A percentile compares a stretch with the other conserved stretches of the same genome.
phyloP scores from a whole-genome alignment of 2,113 vertebrate species.

The Hemibagrus wyckioides region DNA sequence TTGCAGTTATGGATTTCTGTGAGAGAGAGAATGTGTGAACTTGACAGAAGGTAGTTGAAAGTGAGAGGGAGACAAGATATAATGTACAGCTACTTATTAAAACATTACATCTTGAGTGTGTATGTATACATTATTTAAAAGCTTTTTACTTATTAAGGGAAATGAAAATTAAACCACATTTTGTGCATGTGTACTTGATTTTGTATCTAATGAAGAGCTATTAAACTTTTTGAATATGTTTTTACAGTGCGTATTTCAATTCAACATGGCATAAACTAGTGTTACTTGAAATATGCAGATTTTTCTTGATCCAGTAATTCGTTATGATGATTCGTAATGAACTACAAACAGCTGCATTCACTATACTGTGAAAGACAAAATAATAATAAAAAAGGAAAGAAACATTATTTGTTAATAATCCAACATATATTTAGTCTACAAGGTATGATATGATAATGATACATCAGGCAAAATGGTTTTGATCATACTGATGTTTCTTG shows the following conservation, averaged over 20 bases:
- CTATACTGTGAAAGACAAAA: not conserved
- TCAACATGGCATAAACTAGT: slow-evolving; percentile 21
- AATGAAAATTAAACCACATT: not conserved
- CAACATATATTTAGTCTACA: not conserved
- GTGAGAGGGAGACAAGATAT: slow-evolving; percentile 6
- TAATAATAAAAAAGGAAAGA: not conserved
- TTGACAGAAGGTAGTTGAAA: slow-evolving; percentile 17
- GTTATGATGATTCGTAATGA: slow-evolving; percentile 20
- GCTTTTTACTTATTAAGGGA: not conserved
- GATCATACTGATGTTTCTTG: not conserved
- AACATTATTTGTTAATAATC: not conserved
- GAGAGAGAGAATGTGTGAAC: slow-evolving; percentile 38
- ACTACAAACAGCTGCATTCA: slow-evolving; percentile 38
- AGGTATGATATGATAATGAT: not conserved
- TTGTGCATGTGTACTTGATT: not conserved
- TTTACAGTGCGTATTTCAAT: slow-evolving; percentile 1
- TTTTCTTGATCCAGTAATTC: slow-evolving; percentile 36
- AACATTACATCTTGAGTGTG: not conserved
- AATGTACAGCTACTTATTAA: not conserved
- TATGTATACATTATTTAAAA: not conserved
- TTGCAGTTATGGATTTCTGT: slow-evolving; percentile 32
- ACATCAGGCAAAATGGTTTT: not conserved
- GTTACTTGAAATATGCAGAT: slow-evolving; percentile 27
- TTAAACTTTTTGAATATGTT: not conserved
- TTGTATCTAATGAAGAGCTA: not conserved